Base-by-base conservation (phyloP, 1,140 invertebrate species). In the Leptinotarsa lineolata region DNA sequence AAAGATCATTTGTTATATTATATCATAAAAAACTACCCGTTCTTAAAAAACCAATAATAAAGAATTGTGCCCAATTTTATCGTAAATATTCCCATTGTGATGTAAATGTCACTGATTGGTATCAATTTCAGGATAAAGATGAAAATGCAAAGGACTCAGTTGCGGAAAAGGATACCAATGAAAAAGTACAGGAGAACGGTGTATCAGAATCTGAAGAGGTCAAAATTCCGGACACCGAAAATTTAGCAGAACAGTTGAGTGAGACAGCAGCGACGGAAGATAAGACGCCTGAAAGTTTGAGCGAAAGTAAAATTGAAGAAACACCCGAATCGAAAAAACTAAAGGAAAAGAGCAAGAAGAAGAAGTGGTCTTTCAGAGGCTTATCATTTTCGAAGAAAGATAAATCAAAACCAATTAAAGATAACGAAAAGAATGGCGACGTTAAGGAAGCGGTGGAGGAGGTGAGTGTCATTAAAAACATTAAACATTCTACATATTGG, bases 361-460 rank as follows among this genome's bases (percentile, higher is more conserved):
- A 93, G 88, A 94, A 94, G 86, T 94, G 92, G 92, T 94, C 92
- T 76, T 92, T 94, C 86, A 90, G 93, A 81, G 92, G 90, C 79
- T 92, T 94, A 85, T 93, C 92, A 80, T 94, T 94, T 84, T 91
- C 91, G 81, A 92, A 91, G 84, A 94, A 94, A 84, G 93, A 94
- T 80, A 94, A 94, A 86, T 91, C 88, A 75, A 94, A 94, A 85
- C 92, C 92, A 73, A 87, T 88, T 78, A 91, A 91, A 80, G 88
- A 89, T 73, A 85, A 86, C 30, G 88, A 89, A 64, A 83, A 83
- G 75, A 84, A 82, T 66, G 82, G 82, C 12, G 83, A 84, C 54
- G 81, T 83, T 18, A 82, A 83, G 64, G 83, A 84, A 76, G 78
- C 81, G 4, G 75, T 77, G 12, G 83, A 84, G 78, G 83, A 84